Evolutionary conservation across 1,140 invertebrate genomes (phyloP).

Genomic region (Pogonognathellus flavescens): DNA sequence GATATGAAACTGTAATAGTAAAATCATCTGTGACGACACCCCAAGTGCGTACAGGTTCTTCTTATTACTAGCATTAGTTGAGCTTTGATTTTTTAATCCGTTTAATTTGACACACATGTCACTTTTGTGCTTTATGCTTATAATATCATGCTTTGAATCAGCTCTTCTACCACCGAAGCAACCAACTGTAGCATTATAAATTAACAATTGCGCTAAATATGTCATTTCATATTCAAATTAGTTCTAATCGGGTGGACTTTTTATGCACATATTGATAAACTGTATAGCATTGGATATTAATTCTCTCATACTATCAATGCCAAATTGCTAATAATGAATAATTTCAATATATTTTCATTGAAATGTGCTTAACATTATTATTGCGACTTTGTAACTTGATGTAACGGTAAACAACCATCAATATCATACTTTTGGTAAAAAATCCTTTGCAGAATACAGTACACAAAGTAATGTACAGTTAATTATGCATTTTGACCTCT

Average conservation of each 20-base stretch:
- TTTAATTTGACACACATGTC: conserved; percentile 66
- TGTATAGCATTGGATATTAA: too few species aligned
- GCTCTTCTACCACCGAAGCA: not conserved
- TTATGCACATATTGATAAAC: too few species aligned
- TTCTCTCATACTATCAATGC: too few species aligned
- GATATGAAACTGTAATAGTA: not conserved
- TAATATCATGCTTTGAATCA: not conserved
- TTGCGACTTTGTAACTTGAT: too few species aligned
- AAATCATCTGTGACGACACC: not conserved
- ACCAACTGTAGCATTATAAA: conserved; percentile 7
- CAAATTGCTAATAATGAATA: too few species aligned
- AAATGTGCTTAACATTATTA: too few species aligned
- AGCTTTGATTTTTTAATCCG: conserved; percentile 16
- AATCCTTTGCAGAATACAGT: too few species aligned
- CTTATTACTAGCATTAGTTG: not conserved
- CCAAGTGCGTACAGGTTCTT: not conserved
- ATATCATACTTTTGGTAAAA: too few species aligned
- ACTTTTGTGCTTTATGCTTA: conserved; percentile 33
- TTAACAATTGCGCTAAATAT: not conserved
- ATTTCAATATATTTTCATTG: too few species aligned
- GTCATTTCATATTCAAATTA: not conserved
- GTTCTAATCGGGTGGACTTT: not conserved
- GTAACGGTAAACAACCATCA: too few species aligned
- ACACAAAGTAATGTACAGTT: too few species aligned
- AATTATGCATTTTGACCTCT: too few species aligned